These are phyloP conservation scores for Pteromalus puparum DNA, from an alignment of 1,140 invertebrate genomes.

Conservation along the genomic window DNA sequence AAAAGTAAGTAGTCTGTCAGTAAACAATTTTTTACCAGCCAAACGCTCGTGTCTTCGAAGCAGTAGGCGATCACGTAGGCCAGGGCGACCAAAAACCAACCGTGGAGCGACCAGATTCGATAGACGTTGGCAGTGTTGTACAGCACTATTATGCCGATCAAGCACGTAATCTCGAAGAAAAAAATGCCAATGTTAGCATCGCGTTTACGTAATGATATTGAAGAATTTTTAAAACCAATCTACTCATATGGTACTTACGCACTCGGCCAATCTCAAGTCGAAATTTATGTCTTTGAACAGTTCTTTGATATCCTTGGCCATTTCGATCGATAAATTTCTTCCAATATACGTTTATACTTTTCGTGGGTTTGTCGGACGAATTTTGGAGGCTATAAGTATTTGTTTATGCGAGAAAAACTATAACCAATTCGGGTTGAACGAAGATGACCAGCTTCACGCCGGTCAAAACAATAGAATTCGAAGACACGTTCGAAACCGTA, in stretches of 20 bases:
- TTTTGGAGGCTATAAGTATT: background rate
- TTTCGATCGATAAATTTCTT: background rate
- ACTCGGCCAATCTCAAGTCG: constrained; percentile 38
- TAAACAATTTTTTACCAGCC: constrained; percentile 48
- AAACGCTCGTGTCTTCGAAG: constrained; percentile 48
- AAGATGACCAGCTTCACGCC: background rate
- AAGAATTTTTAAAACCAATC: background rate
- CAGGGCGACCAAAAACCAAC: constrained; percentile 44
- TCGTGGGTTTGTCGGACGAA: background rate
- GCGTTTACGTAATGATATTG: background rate
- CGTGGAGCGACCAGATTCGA: constrained; percentile 46
- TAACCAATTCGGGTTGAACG: background rate
- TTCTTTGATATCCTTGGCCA: constrained; percentile 11
- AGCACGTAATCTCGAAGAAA: constrained; percentile 38
- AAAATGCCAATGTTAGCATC: background rate
- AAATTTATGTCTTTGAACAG: constrained; percentile 49
- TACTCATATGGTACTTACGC: constrained; percentile 45
- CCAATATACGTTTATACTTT: too few relatives aligned
- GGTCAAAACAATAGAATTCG: background rate
- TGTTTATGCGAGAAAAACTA: background rate
- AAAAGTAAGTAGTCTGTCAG: background rate
- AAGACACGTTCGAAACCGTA: too few relatives aligned
- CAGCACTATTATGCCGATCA: constrained; percentile 30
- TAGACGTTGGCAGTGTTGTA: constrained; percentile 5
- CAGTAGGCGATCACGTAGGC: constrained; percentile 48